Evolutionary conservation across 2,797 vertebrate species (phyloP), one percentile per base, ranked within the genome.

Genomic region (Coilia nasus): DNA sequence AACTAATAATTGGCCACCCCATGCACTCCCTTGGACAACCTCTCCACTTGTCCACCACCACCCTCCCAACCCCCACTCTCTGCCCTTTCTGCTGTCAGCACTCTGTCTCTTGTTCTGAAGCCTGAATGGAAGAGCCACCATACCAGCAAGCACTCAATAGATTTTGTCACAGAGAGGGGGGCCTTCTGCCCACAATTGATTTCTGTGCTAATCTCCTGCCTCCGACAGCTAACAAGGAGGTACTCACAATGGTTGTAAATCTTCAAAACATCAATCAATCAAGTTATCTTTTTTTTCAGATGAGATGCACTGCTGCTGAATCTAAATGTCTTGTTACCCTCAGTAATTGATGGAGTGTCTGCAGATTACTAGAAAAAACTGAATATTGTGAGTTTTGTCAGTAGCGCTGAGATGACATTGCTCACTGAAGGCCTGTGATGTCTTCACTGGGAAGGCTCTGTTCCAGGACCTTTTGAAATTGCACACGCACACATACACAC

Each of bases 1-100:
- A 87, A 87, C 82, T 47, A 84, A 86, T 85, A 83, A 80, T 71
- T 83, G 56, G 56, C 87, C 86, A 71, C 64, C 87, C 57, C 47
- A 75, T 0, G 28, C 50, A 75, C 35, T 75, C 67, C 1, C 5
- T 17, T 15, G 17, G 10, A 75, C 28, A 75, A 75, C 67, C 67
- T 75, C 67, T 67, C 47, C 25, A 9, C 28, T 75, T 41, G 56
- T 35, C 35, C 17, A 47, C 11, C 44, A 19, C 50, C 81, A 28
- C 21, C 62, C 23, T 56, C 83, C 50, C 81, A 28, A 14, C 62
- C 23, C 44, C 83, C 60, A 10, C 19, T 62, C 83, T 81, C 57
- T 57, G 57, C 23, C 64, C 44, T 50, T 59, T 59, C 19, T 2
- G 46, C 46, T 57, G 21, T 80, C 71, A 44, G 19, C 78, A 44